Evolutionary conservation across 2,113 vertebrate genomes (phyloP), one percentile per base, ranked within the genome.

Genomic region (Antennarius striatus): DNA sequence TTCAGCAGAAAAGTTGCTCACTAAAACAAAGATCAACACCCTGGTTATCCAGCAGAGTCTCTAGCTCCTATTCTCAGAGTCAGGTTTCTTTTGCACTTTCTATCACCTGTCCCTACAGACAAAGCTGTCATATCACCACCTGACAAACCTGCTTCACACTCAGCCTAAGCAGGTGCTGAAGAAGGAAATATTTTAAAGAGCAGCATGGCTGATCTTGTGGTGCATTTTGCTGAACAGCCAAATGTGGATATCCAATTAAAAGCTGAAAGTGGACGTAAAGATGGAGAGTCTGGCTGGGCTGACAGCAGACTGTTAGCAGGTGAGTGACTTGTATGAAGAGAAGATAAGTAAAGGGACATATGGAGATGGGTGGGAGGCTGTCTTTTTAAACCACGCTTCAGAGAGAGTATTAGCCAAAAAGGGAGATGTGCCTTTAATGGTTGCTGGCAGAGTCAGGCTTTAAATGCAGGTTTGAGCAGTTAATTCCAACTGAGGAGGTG

Each of bases 261-360:
- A 66, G 55, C 28, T 36, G 58, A 71, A 32, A 64, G 67, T 4
- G 45, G 56, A 51, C 29, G 47, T 53, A 14, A 45, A 73, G 59
- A 73, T 54, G 51, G 61, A 59, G 54, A 70, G 73, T 15, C 53
- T 63, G 62, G 66, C 56, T 2, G 12, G 3, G 10, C 67, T 46
- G 77, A 73, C 64, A 71, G 63, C 58, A 70, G 49, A 55, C 39
- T 49, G 67, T 28, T 45, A 63, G 22, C 59, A 63, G 68, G 68
- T 69, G 77, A 73, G 46, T 45, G 63, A 55, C 46, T 68, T 72
- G 63, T 72, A 67, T 79, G 81, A 77, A 73, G 69, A 81, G 63
- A 1, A 78, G 75, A 82, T 68, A 73, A 79, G 71, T 48, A 28
- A 8, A 17, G 32, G 16, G 16, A 76, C 73, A 76, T 73, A 70